Evolutionary conservation across 2,797 vertebrate species (phyloP).

Genomic region (Gambusia yucatana): DNA sequence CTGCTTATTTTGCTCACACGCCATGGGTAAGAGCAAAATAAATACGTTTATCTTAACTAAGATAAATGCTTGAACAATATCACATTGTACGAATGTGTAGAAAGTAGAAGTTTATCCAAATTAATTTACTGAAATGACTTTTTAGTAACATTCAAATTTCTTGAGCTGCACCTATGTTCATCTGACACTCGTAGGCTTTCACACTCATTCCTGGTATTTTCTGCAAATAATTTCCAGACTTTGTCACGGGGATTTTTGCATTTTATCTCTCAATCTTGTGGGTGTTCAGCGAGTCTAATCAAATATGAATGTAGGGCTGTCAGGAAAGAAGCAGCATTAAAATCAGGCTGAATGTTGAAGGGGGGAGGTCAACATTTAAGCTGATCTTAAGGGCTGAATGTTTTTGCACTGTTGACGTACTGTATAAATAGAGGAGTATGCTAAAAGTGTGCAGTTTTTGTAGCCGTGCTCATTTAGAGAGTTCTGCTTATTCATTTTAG

Average conservation of each 20-base stretch:
- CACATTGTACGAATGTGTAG: not conserved
- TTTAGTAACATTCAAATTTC: not conserved
- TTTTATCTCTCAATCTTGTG: slow-evolving; percentile 31
- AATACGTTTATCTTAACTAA: not conserved
- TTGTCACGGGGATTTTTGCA: not conserved
- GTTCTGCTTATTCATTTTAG: slow-evolving; percentile 31
- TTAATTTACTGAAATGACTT: not conserved
- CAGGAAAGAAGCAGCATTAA: slow-evolving; percentile 26
- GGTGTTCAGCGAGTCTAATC: slow-evolving; percentile 55
- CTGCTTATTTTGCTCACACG: not conserved
- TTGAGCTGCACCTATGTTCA: slow-evolving; percentile 13
- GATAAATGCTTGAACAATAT: not conserved
- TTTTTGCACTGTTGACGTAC: slow-evolving; percentile 78
- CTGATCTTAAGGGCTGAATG: slow-evolving; percentile 36
- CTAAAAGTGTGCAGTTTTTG: slow-evolving; percentile 38
- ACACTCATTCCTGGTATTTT: slow-evolving; percentile 32
- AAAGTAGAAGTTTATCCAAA: not conserved
- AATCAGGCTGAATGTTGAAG: slow-evolving; percentile 37
- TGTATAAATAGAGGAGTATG: slow-evolving; percentile 57
- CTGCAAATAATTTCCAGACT: slow-evolving; percentile 7
- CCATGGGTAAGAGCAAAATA: not conserved
- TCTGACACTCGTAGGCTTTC: slow-evolving; percentile 26
- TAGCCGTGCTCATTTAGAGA: slow-evolving; percentile 41
- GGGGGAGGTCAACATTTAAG: slow-evolving; percentile 3
- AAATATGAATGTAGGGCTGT: slow-evolving; percentile 66